phyloP scores from a whole-genome alignment of 2,797 vertebrate genomes.

The Ataeniobius toweri region DNA sequence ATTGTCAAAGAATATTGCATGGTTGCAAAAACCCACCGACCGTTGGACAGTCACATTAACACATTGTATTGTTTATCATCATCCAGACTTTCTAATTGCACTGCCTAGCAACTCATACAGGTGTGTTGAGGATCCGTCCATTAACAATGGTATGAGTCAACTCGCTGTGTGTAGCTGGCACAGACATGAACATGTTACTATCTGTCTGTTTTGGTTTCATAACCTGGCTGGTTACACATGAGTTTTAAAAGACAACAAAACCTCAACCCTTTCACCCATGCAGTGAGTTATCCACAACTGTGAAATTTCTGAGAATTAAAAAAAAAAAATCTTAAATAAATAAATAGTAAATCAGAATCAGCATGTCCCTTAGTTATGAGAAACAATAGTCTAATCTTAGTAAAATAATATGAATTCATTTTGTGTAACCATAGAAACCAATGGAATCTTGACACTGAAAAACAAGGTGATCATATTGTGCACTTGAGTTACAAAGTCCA shows the following conservation, averaged over 20 bases:
- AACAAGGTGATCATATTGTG: slow-evolving; percentile 6
- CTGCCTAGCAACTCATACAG: slow-evolving; percentile 60
- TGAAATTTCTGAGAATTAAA: background rate
- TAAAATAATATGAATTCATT: background rate
- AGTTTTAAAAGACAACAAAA: slow-evolving; percentile 10
- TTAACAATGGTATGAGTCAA: slow-evolving; percentile 40
- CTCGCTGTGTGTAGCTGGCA: slow-evolving; percentile 1
- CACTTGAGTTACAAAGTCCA: slow-evolving; percentile 44
- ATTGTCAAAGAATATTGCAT: background rate
- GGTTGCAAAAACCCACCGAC: slow-evolving; percentile 59
- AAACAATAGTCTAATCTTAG: background rate
- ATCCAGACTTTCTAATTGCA: slow-evolving; percentile 45
- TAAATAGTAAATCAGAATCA: background rate
- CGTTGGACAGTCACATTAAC: slow-evolving; percentile 28
- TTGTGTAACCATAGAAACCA: background rate
- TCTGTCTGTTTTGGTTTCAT: slow-evolving; percentile 11
- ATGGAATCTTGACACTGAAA: background rate
- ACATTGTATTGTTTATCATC: slow-evolving; percentile 53
- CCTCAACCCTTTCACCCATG: slow-evolving; percentile 32
- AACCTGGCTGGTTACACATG: slow-evolving; percentile 36
- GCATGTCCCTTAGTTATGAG: background rate
- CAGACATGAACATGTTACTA: slow-evolving; percentile 4
- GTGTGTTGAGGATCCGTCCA: slow-evolving; percentile 60
- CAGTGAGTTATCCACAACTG: slow-evolving; percentile 1
- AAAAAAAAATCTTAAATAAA: background rate